A percentile compares a stretch with the other conserved stretches of the same genome.
These are phyloP conservation scores for Kuschelorhynchus macadamiae DNA, from an alignment of 2,888 invertebrate genomes.

Conservation along the genomic window DNA sequence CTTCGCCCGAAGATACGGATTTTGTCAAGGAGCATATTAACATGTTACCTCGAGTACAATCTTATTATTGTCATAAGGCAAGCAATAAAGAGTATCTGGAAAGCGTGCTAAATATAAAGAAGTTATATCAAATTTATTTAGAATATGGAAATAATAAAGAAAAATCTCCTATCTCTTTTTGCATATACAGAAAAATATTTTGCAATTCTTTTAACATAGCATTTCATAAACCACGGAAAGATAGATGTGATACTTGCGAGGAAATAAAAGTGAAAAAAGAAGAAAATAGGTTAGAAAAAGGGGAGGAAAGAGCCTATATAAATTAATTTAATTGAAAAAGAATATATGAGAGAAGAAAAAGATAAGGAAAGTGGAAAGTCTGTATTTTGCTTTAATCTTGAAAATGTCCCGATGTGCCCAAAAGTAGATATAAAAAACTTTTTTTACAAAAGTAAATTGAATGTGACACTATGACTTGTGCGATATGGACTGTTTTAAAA, in stretches of 20 bases:
- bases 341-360: slow-evolving; percentile 13
- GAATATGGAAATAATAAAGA: slow-evolving; percentile 9
- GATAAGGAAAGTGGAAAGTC: slow-evolving; percentile 8
- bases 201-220: slow-evolving; percentile 7
- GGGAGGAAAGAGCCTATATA: background rate
- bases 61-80: slow-evolving; percentile 24
- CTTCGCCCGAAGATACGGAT: slow-evolving; percentile 4
- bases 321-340: slow-evolving; percentile 8
- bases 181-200: slow-evolving; percentile 16
- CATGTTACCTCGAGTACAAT: slow-evolving; percentile 22
- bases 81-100: slow-evolving; percentile 20
- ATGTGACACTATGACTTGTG: slow-evolving; percentile 30
- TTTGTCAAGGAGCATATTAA: slow-evolving; percentile 31
- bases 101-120: background rate
- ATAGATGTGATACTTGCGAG: slow-evolving; percentile 1
- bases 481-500: slow-evolving; percentile 41
- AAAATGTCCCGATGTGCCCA: slow-evolving; percentile 9
- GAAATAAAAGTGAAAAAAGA: slow-evolving; percentile 4
- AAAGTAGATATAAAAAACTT: slow-evolving; percentile 18
- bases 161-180: slow-evolving; percentile 8
- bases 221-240: slow-evolving; percentile 14
- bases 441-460: slow-evolving; percentile 18
- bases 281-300: background rate
- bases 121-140: slow-evolving; percentile 1
- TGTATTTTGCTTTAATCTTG: slow-evolving; percentile 18